Evolutionary conservation across 2,888 invertebrate species (phyloP), one percentile per base, ranked within the genome.

Genomic region (Apotomis turbidana): DNA sequence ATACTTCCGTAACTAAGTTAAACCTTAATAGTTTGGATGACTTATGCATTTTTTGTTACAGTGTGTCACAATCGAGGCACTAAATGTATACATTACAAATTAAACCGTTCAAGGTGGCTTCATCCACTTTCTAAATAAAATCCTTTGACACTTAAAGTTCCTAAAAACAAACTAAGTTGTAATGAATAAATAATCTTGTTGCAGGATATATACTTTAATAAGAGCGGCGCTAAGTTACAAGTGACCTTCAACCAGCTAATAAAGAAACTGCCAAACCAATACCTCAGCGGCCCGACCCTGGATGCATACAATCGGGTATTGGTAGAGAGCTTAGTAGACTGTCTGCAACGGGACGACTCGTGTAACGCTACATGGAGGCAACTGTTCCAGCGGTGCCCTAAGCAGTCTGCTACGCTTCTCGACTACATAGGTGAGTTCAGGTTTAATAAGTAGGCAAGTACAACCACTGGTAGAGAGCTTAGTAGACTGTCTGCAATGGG

Each of bases 321-420:
- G 73, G 90, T 95, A 61, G 93, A 94, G 64, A 93, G 95, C 76
- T 85, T 97, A 59, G 87, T 95, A 5, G 93, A 94, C 74, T 96
- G 96, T 81, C 88, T 97, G 55, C 85, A 85, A 38, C 89, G 90
- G 66, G 96, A 97, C 77, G 94, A 94, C 74, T 94, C 94, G 0
- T 95, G 95, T 79, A 95, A 95, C 78, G 94, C 94, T 61, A 93
- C 94, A 0, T 97, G 97, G 97, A 93, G 94, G 79, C 95, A 95
- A 78, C 85, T 95, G 64, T 96, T 97, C 87, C 88, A 94, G 46
- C 96, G 95, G 81, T 94, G 96, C 80, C 91, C 95, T 36, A 93
- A 94, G 73, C 95, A 95, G 80, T 96, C 96, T 27, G 95, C 95
- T 54, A 90, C 95, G 36, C 86, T 97, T 62, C 90, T 97, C 51